These are phyloP conservation scores for Pollenia amentaria DNA, from an alignment of 2,888 invertebrate genomes.

Conservation along the genomic window DNA sequence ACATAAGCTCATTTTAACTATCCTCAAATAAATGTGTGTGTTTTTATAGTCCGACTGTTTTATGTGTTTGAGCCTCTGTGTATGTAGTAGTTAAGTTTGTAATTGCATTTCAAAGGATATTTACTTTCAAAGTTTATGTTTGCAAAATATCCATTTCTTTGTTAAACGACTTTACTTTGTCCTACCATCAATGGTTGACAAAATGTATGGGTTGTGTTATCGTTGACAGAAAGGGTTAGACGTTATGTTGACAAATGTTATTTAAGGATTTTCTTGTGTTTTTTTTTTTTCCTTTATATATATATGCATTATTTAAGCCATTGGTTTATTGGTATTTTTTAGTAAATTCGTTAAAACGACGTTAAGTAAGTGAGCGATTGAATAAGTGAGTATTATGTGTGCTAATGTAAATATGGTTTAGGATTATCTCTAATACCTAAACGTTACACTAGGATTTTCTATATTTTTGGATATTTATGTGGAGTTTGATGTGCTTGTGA, in stretches of 20 bases:
- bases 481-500: neutral
- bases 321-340: slow-evolving; percentile 56
- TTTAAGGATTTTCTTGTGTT: slow-evolving; percentile 69
- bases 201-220: slow-evolving; percentile 39
- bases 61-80: slow-evolving; percentile 14
- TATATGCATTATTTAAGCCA: slow-evolving; percentile 46
- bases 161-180: slow-evolving; percentile 41
- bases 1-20: slow-evolving; percentile 80
- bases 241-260: slow-evolving; percentile 77
- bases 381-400: slow-evolving; percentile 36
- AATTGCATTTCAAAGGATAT: slow-evolving; percentile 63
- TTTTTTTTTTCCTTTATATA: neutral
- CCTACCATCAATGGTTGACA: neutral
- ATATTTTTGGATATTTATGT: neutral
- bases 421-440: slow-evolving; percentile 50
- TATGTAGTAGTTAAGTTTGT: slow-evolving; percentile 26
- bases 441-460: slow-evolving; percentile 4
- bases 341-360: slow-evolving; percentile 40
- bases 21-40: slow-evolving; percentile 52
- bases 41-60: slow-evolving; percentile 28
- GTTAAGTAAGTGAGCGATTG: slow-evolving; percentile 34
- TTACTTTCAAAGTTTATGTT: slow-evolving; percentile 76
- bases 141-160: slow-evolving; percentile 75
- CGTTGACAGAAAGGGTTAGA: slow-evolving; percentile 78
- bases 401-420: slow-evolving; percentile 60